Evolutionary conservation across 2,113 vertebrate genomes (phyloP).

Genomic region (Indicator indicator): DNA sequence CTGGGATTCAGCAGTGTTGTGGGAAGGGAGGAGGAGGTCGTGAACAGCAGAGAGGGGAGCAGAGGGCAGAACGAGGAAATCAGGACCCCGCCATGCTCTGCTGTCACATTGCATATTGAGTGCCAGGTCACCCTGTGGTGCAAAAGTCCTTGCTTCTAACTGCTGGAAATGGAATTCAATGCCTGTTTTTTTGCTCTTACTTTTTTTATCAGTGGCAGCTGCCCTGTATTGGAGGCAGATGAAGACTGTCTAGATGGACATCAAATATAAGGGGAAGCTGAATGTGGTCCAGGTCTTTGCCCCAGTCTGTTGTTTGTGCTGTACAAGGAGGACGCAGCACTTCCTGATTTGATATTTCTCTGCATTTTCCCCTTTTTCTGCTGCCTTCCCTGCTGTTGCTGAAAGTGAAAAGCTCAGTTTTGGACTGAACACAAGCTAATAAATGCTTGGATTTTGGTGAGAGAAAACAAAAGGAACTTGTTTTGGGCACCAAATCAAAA

Average conservation of each 20-base stretch:
- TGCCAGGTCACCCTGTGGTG: neutral
- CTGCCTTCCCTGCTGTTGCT: neutral
- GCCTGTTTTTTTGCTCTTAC: neutral
- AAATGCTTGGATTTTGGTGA: neutral
- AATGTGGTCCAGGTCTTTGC: neutral
- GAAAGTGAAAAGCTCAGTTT: constrained; percentile 24
- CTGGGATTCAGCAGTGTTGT: fast-evolving
- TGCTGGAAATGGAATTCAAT: neutral
- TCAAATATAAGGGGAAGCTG: neutral
- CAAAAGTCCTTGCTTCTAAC: neutral
- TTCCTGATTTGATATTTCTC: neutral
- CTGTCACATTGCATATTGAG: neutral
- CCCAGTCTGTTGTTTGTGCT: fast-evolving
- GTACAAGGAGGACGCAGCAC: neutral
- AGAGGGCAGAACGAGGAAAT: neutral
- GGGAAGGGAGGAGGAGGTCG: neutral
- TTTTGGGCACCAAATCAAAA: constrained; percentile 50
- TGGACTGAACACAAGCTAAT: neutral
- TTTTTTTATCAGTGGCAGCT: neutral
- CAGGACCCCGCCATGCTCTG: fast-evolving
- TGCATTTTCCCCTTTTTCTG: neutral
- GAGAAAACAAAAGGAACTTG: constrained; percentile 43
- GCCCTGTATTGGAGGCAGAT: neutral
- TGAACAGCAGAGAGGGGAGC: neutral
- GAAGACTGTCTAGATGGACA: neutral